Conservation (phyloP, 2,888 invertebrate genomes). For the Beris morrisii region DNA sequence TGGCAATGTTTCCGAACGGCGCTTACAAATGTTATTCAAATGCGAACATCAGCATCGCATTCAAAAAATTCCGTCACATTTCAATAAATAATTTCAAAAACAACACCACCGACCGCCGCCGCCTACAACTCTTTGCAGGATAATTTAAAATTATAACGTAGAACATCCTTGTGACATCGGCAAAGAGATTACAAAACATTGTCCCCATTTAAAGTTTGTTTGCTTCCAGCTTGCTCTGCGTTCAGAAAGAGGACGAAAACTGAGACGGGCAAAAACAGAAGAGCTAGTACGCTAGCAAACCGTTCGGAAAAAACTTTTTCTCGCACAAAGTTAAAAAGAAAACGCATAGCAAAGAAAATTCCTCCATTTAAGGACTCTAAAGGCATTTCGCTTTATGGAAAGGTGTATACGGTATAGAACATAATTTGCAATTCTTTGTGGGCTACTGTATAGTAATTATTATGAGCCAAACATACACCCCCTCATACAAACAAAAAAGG, state of each 20-base stretch:
- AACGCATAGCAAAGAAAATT: neutral
- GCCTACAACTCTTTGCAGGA: conserved; percentile 22
- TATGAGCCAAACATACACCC: neutral
- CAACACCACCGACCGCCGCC: conserved; percentile 6
- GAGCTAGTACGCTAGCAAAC: neutral
- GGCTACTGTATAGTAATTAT: conserved; percentile 26
- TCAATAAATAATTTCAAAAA: conserved; percentile 18
- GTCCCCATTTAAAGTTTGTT: conserved; percentile 23
- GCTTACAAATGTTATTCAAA: conserved; percentile 23
- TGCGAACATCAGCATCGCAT: conserved; percentile 3
- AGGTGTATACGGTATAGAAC: conserved; percentile 18
- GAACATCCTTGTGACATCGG: conserved; percentile 10
- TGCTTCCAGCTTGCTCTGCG: neutral
- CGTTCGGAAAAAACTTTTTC: conserved; percentile 4
- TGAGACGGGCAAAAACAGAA: too few relatives aligned
- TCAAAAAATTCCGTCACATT: conserved; percentile 17
- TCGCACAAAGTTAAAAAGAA: conserved; percentile 9
- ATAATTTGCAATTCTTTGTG: conserved; percentile 27
- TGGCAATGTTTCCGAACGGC: conserved; percentile 9
- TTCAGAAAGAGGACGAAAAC: too few relatives aligned
- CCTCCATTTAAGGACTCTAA: neutral
- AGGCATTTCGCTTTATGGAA: neutral
- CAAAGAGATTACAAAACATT: conserved; percentile 20
- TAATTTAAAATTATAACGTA: conserved; percentile 25
- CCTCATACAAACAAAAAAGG: neutral